Base-by-base conservation (phyloP, 30 jellyfish, hydroid and myxozoan genomes). In the Mastigias papua region DNA sequence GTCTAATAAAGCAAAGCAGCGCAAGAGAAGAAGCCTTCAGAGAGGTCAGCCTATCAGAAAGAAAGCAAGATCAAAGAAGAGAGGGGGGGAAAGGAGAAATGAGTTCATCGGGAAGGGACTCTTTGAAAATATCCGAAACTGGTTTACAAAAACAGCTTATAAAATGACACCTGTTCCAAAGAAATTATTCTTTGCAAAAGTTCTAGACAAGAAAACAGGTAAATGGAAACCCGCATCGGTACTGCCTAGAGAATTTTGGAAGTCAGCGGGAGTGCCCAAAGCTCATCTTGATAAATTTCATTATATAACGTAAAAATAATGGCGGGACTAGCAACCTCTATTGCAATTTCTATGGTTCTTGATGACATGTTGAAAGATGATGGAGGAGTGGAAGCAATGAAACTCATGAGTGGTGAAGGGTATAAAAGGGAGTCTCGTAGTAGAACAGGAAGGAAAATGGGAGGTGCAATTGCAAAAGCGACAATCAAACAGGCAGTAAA, bases 101-200 rank as follows among this genome's bases (percentile, higher is more conserved):
- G 13, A 42, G 7, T 42, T 42, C 13, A 15, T 42, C 13, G 34
- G 76, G 11, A 2, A 17, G 16, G 25, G 37, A 32, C 34, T 65
- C 1, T 65, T 65, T 34, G 34, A 74, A 42, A 28, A 66, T 42
- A 26, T 26, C 20, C 79, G 37, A 16, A 67, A 67, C 48, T 67
- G 79, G 79, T 19, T 67, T n/a, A 42, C 37, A 9, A 67, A 67
- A 67, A 67, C 79, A 67, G 79, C 79, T 25, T 23, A 23, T 67
- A 42, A 21, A 25, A 29, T 29, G 23, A 4, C 75, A 63, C 79
- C 79, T 23, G 8, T 67, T 11, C 79, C 79, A 67, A 42, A 42
- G 15, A 13, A 23, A 67, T 42, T 23, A 29, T 42, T 19, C 6
- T 19, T 67, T 9, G 26, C 26, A 48, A 42, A 33, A 3, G 6